These are phyloP conservation scores for Lota lota DNA, from an alignment of 2,113 vertebrate genomes.

Conservation along the genomic window DNA sequence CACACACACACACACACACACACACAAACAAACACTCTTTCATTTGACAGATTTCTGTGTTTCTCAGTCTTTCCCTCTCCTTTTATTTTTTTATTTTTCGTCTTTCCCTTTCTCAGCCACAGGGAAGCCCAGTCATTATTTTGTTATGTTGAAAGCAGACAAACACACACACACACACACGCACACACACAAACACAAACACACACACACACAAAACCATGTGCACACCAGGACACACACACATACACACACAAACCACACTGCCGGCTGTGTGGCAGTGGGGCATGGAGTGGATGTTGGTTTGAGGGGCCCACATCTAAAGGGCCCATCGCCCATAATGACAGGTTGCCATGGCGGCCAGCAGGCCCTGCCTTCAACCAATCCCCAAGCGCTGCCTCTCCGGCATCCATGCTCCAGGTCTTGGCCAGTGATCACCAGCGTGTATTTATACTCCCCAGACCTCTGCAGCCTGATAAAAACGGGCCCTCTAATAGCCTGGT, in stretches of 20 bases:
- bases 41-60: constrained; percentile 46
- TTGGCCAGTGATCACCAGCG: constrained; percentile 2
- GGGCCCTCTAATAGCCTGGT: constrained; percentile 31
- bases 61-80: constrained; percentile 16
- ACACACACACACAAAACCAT: constrained; percentile 6
- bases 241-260: background rate
- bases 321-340: constrained; percentile 49
- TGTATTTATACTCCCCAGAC: constrained; percentile 55
- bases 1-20: constrained; percentile 5
- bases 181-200: constrained; percentile 20
- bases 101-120: constrained; percentile 17
- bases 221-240: constrained; percentile 18
- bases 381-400: constrained; percentile 22
- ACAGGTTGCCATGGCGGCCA: constrained; percentile 42
- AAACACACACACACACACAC: constrained; percentile 12
- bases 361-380: constrained; percentile 30
- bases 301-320: constrained; percentile 49
- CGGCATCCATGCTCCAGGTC: background rate
- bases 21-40: constrained; percentile 24
- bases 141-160: constrained; percentile 30
- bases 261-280: constrained; percentile 20
- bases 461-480: constrained; percentile 34
- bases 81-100: constrained; percentile 2
- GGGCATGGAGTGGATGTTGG: constrained; percentile 36
- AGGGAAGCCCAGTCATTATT: constrained; percentile 47